Base-by-base conservation (phyloP, 2,113 vertebrate genomes). In the Dasypus novemcinctus region DNA sequence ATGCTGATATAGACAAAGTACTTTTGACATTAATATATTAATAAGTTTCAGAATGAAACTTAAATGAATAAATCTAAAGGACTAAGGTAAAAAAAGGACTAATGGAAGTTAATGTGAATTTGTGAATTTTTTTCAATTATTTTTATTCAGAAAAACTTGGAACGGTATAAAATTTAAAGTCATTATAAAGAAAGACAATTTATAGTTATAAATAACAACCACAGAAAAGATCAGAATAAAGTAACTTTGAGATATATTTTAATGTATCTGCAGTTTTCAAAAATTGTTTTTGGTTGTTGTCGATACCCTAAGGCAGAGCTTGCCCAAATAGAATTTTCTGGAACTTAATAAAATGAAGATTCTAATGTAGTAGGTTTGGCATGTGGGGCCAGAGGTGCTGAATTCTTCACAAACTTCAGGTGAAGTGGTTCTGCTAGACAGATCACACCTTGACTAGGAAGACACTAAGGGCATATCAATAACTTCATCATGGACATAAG, bases 371-470 rank as follows among this genome's bases (percentile, higher is more conserved):
- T 54, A 18, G 4, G 10, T 59, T 14, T 17, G 33, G 18, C 3
- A 12, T 0, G 2, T 33, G 17, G 11, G 4, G 2, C 0, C n/a
- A 5, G 4, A 18, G 15, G 23, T 15, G 0, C 2, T 38, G 2
- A 4, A 21, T 63, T 76, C 25, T 49, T 81, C 5, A 15, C 1
- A 38, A 29, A 38, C 10, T 78, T 17, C 27, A 31, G 2, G 4
- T 31, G 14, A 57, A 64, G 27, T 79, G 8, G 0, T 15, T 0
- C 15, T 38, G 27, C 1, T 66, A 1, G 0, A 1, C 4, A 29
- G 4, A 29, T 9, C 17, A 54, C 6, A 18, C 6, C n/a, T 76
- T 18, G 13, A 11, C 2, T 21, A 31, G 12, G 7, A 23, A 66
- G 3, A 11, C 29, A 17, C 13, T 29, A 25, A 87, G n/a, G 64